Percentiles rank a stretch among this genome's conserved stretches.
Evolutionary conservation across 1,140 invertebrate genomes (phyloP).

Genomic region (Zaprionus camerounensis): DNA sequence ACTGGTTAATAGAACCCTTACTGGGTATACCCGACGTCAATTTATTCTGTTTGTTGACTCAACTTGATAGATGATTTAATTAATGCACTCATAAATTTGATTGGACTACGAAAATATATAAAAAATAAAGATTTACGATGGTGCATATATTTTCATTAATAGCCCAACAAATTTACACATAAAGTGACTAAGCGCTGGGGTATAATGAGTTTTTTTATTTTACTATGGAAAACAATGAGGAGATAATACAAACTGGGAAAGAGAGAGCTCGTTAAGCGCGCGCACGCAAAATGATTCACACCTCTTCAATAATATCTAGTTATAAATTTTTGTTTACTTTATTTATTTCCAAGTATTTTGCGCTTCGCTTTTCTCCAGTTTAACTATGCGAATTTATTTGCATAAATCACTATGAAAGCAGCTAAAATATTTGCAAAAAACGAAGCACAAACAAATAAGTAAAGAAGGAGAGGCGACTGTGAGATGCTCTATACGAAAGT

Average conservation of each 20-base stretch:
- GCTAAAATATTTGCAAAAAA: conserved; percentile 10
- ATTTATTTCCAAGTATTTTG: conserved; percentile 34
- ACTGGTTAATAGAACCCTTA: not conserved
- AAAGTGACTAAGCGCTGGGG: conserved; percentile 36
- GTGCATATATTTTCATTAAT: conserved; percentile 33
- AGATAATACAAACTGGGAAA: conserved; percentile 37
- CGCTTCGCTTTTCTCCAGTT: conserved; percentile 12
- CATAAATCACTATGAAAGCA: conserved; percentile 39
- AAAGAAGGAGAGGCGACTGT: not conserved
- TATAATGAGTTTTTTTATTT: conserved; percentile 36
- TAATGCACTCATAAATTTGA: conserved; percentile 42
- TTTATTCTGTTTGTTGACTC: conserved; percentile 15
- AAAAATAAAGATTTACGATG: conserved; percentile 8
- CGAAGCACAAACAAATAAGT: not conserved
- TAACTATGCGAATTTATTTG: conserved; percentile 63
- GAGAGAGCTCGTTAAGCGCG: not conserved
- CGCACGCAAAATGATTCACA: conserved; percentile 35
- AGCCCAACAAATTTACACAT: conserved; percentile 29
- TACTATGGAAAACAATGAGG: conserved; percentile 25
- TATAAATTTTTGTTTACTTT: conserved; percentile 35
- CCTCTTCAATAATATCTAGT: conserved; percentile 14
- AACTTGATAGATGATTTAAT: conserved; percentile 40
- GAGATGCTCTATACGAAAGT: not conserved
- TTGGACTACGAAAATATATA: conserved; percentile 11
- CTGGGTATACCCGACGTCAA: conserved; percentile 8